phyloP scores from a whole-genome alignment of 2,888 invertebrate genomes.

The Mesorhabditis sp. region DNA sequence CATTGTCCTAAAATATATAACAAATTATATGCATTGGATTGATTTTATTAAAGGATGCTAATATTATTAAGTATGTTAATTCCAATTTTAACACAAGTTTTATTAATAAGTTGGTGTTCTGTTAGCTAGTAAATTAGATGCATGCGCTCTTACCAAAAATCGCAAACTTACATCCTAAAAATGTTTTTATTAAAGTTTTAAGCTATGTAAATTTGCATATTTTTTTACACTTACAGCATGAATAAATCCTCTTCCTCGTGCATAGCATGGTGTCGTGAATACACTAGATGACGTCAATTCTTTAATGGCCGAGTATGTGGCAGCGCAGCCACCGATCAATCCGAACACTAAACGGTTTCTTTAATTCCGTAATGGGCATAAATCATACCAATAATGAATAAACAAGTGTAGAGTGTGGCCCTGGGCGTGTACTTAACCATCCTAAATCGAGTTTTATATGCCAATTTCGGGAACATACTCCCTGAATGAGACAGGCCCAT shows the following conservation, averaged over 20 bases:
- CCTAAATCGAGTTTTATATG: slow-evolving; percentile 8
- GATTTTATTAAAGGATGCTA: too few relatives aligned
- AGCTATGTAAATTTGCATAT: too few relatives aligned
- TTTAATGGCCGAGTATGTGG: slow-evolving; percentile 50
- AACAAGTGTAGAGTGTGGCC: slow-evolving; percentile 26
- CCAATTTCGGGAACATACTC: slow-evolving; percentile 17
- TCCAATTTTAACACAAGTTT: too few relatives aligned
- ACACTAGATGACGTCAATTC: slow-evolving; percentile 41
- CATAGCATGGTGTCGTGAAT: slow-evolving; percentile 49
- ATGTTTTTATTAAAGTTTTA: too few relatives aligned
- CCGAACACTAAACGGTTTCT: slow-evolving; percentile 38
- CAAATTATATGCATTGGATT: too few relatives aligned
- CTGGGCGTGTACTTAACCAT: slow-evolving; percentile 23
- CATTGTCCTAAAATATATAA: too few relatives aligned
- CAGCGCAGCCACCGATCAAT: slow-evolving; percentile 48
- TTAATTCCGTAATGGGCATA: background rate
- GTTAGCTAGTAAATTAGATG: too few relatives aligned
- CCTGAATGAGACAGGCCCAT: slow-evolving; percentile 16
- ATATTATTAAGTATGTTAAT: too few relatives aligned
- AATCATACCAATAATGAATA: slow-evolving; percentile 30
- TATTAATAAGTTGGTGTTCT: too few relatives aligned
- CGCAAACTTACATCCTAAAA: too few relatives aligned
- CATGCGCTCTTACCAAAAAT: too few relatives aligned
- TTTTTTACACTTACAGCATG: background rate
- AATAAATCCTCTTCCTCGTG: slow-evolving; percentile 19